Base-by-base conservation (phyloP, 2,113 vertebrate species). In the Rutilus rutilus region DNA sequence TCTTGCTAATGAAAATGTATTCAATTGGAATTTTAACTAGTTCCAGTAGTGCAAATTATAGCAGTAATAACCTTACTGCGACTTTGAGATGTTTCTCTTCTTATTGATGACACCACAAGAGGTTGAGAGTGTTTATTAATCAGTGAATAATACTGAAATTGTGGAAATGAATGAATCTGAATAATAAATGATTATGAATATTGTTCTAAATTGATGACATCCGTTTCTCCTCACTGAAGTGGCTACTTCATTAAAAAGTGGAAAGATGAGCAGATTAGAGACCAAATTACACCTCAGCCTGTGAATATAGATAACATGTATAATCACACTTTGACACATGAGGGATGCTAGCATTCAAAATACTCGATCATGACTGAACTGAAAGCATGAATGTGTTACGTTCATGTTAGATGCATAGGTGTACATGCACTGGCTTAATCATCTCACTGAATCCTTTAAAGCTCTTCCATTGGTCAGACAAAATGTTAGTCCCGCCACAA, bases 101-200 rank as follows among this genome's bases (percentile, higher is more conserved):
- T 93, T 92, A 92, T 91, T 92, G 90, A 92, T 91, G 89, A 91
- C 89, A 90, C 90, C 89, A 86, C 89, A 83, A 92, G 91, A 83
- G 6, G 86, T 85, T 86, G 79, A 78, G 85, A 90, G 90, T 93
- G 93, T 93, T 94, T 94, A 94, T 94, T 94, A 94, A 94, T 94
- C 93, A 92, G 91, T 92, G 92, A 94, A 94, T 94, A 93, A 94
- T 94, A 93, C 92, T 92, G 93, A 91, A 92, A 93, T 92, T 89
- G 91, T 90, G 91, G 91, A 92, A 93, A 93, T 93, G 91, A 92
- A 94, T 94, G 92, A 89, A 90, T 93, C 80, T 69, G 39, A 82
- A 82, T 69, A 69, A 82, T 69, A 82, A 82, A 69, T 82, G 62
- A 82, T 71, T 67, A 54, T 8, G 62, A 91, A 90, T 91, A 92